Evolutionary conservation across 2,888 invertebrate genomes (phyloP), one percentile per base, ranked within the genome.

Genomic region (Cantharis rufa): DNA sequence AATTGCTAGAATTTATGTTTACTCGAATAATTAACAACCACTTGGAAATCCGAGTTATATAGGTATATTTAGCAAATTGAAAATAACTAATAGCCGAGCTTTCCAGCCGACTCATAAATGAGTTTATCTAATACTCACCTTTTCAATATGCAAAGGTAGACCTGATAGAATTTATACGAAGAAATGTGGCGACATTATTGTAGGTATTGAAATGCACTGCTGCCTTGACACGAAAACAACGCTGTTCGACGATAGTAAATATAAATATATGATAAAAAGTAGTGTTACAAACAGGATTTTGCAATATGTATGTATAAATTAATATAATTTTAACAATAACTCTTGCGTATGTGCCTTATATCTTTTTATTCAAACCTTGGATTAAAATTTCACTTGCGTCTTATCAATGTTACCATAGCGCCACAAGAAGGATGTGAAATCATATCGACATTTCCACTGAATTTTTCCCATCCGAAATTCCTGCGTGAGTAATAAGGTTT

Each of bases 191-290:
- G 79, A 79, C 79, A 77, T 66, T 71, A 70, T 48, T 69, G 72
- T 76, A 75, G 73, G 78, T 78, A 78, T 75, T 75, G 76, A 75
- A 80, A 80, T 80, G 78, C 78, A 77, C 77, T 62, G 75, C 74
- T 74, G 76, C 80, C 78, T 80, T 80, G 80, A 80, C 80, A 80
- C 78, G 71, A 80, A 78, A 80, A 80, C 69, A 68, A 61, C 68
- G 16, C 69, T 27, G 15, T 71, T 77, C 72, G 21, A 75, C 71
- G 78, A 75, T 74, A 74, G 64, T 63, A 63, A 18, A 18, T 66
- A 66, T 24, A 66, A 21, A 73, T 63, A 70, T 68, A 68, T 74
- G 48, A 70, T 64, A 78, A 78, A 70, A 72, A 76, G 48, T 74
- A 74, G 68, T 78, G 75, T 74, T 76, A 78, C 32, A 63, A 78